Conservation (phyloP, 2,888 invertebrate genomes). For the Automeris io region DNA sequence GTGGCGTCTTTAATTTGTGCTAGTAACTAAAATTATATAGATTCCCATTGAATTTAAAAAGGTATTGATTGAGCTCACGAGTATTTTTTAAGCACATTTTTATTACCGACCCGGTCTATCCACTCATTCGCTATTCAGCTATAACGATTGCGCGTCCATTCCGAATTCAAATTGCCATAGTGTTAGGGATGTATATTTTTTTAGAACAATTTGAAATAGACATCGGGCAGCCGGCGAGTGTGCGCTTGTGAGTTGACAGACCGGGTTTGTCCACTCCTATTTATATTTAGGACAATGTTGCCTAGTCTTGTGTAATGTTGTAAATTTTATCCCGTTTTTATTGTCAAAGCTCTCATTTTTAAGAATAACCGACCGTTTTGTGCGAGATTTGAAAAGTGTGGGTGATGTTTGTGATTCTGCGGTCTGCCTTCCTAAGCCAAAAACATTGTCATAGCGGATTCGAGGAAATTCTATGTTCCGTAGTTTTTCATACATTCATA, state of each 20-base stretch:
- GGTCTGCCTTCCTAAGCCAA: no score
- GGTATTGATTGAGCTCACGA: slow-evolving; percentile 3
- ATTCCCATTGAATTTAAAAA: background rate
- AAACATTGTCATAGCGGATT: no score
- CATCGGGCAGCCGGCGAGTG: slow-evolving; percentile 7
- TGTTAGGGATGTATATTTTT: slow-evolving; percentile 13
- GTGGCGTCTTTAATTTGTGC: no score
- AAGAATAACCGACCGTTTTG: background rate
- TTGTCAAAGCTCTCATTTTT: background rate
- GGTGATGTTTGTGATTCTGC: background rate
- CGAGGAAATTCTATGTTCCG: no score
- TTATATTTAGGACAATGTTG: slow-evolving; percentile 1
- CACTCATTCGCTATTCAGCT: slow-evolving; percentile 24
- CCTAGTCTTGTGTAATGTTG: background rate
- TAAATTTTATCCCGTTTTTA: background rate
- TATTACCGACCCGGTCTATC: background rate
- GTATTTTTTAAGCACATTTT: background rate
- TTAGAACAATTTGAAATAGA: slow-evolving; percentile 16
- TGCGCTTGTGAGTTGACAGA: slow-evolving; percentile 14
- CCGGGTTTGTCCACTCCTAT: slow-evolving; percentile 3
- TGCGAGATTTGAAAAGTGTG: background rate
- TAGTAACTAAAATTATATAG: no score
- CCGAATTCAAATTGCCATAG: slow-evolving; percentile 28
- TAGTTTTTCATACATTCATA: no score
- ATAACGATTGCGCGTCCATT: slow-evolving; percentile 22